Base-by-base conservation (phyloP, 2,797 vertebrate species). In the Sebastes diploproa region DNA sequence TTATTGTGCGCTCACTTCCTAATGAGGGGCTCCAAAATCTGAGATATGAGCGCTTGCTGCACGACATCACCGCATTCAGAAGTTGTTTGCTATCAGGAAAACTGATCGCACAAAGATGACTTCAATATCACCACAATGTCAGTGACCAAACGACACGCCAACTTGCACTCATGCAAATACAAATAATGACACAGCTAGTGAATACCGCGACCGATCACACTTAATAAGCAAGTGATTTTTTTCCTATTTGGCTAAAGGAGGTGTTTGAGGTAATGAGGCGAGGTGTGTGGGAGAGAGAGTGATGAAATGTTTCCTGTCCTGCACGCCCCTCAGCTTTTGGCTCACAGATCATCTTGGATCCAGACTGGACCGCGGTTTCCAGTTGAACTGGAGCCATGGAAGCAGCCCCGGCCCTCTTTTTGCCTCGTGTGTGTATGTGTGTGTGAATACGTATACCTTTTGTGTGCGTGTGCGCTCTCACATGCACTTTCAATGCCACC, bases 381-480 rank as follows among this genome's bases (percentile, higher is more conserved):
- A 96, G 89, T 86, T 94, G 93, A 95, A 93, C 88, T 63, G 20
- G 59, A 88, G 92, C 94, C 94, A 93, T 85, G 80, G 78, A 72
- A 75, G 81, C 90, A 77, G 89, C 84, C 78, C 79, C 69, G 55
- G 82, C 78, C 83, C 85, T 86, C 74, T 54, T 75, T 56, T 82
- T 65, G 76, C 69, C 74, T 38, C 16, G 38, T 68, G 87, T 81
- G 70, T 65, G 4, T 83, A 23, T 63, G 52, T 34, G 14, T 23
- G 56, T 11, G 20, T 16, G 20, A 42, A 4, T 62, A 52, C 29
- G 32, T 66, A 2, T 77, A 50, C 77, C 38, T 74, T 74, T 27
- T 29, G 58, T 42, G 46, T 30, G 29, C n/a, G 63, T 64, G 29
- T 61, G 54, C 60, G 42, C 69, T 42, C 18, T 75, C 34, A 64